phyloP scores from a whole-genome alignment of 2,888 invertebrate species.

The Ephialtes manifestator region DNA sequence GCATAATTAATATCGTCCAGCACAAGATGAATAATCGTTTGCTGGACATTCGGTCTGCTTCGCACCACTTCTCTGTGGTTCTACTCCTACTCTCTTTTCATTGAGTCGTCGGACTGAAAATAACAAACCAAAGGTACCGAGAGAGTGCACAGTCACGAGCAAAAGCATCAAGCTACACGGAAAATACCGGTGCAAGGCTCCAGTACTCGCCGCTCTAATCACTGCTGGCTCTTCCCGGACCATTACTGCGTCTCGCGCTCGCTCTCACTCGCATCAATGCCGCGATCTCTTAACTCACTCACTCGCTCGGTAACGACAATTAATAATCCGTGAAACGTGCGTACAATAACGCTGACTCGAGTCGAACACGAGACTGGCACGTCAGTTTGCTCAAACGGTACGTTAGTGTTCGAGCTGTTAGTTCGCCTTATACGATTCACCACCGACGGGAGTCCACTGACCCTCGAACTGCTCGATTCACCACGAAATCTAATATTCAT shows the following conservation, averaged over 20 bases:
- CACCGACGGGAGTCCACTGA: constrained; percentile 9
- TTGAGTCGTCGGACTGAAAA: not conserved
- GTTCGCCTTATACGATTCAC: not conserved
- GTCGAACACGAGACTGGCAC: constrained; percentile 15
- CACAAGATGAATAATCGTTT: not conserved
- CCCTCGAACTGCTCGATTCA: constrained; percentile 7
- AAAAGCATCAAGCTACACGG: constrained; percentile 18
- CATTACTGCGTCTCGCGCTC: constrained; percentile 36
- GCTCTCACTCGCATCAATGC: constrained; percentile 23
- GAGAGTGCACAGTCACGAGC: constrained; percentile 41
- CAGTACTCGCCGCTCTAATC: constrained; percentile 46
- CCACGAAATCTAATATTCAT: not conserved
- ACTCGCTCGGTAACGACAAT: constrained; percentile 53
- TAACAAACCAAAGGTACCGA: constrained; percentile 15
- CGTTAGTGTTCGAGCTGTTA: constrained; percentile 4
- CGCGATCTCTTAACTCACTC: constrained; percentile 8
- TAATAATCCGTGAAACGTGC: constrained; percentile 67
- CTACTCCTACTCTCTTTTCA: not conserved
- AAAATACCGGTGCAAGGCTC: constrained; percentile 52
- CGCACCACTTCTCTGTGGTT: not conserved
- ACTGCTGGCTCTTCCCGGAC: constrained; percentile 52
- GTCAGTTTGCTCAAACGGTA: constrained; percentile 59
- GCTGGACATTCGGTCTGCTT: not conserved
- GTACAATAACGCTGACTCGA: constrained; percentile 46
- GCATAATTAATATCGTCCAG: not conserved